Evolutionary conservation across 2,113 vertebrate species (phyloP).

Genomic region (mouse (Mus musculus)): DNA sequence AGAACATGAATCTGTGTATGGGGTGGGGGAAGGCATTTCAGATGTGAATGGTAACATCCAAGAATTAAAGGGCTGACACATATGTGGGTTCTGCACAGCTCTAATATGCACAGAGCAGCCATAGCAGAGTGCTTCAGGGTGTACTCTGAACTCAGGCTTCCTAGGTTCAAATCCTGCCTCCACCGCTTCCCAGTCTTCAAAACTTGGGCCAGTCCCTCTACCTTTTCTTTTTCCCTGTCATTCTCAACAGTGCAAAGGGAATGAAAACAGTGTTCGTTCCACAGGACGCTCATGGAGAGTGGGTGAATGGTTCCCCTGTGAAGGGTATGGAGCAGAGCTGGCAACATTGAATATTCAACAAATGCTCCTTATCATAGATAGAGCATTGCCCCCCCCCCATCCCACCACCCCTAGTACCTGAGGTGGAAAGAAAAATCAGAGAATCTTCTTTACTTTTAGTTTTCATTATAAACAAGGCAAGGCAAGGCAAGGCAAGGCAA

Average conservation of each 20-base stretch:
- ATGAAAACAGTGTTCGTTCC: not conserved
- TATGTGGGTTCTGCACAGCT: not conserved
- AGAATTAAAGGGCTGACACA: not conserved
- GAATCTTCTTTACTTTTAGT: not conserved
- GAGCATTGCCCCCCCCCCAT: not conserved
- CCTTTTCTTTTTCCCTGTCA: no score
- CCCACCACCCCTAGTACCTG: not conserved
- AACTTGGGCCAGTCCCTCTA: not conserved
- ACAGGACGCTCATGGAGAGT: not conserved
- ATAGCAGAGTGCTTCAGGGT: not conserved
- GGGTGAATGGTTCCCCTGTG: not conserved
- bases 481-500: not conserved
- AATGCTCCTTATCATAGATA: not conserved
- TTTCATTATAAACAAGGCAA: constrained; percentile 16
- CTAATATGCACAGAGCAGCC: not conserved
- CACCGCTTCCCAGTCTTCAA: not conserved
- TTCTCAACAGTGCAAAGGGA: not conserved
- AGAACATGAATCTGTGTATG: not conserved
- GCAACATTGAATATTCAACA: not conserved
- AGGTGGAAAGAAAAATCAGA: constrained; percentile 6
- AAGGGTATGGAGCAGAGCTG: not conserved
- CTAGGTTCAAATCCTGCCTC: not conserved
- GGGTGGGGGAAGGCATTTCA: not conserved
- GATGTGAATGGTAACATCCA: not conserved
- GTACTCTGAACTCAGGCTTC: not conserved